Conservation (phyloP, 1,140 invertebrate species). For the Bombus confusus region DNA sequence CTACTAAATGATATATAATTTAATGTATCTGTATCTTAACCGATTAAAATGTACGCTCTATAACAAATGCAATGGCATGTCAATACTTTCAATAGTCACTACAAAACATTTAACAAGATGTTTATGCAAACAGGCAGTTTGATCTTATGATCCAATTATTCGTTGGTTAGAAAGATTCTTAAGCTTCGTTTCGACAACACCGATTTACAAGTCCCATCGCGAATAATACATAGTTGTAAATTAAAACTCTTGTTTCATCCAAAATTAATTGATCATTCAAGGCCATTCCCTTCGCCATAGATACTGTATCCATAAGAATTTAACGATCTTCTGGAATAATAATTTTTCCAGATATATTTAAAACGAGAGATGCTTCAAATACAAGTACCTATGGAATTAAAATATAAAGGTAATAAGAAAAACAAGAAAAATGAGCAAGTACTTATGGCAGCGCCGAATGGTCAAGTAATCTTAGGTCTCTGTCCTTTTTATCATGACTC, state of each 20-base stretch:
- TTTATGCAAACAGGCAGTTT: neutral
- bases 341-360: neutral
- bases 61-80: neutral
- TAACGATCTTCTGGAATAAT: neutral
- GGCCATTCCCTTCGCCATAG: neutral
- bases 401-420: neutral
- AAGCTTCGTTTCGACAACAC: neutral
- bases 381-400: neutral
- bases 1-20: too few relatives aligned
- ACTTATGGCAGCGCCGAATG: neutral
- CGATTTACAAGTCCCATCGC: neutral
- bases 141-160: slow-evolving; percentile 15
- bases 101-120: neutral
- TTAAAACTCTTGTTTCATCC: neutral
- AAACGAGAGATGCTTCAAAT: neutral
- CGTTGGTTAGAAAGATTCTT: neutral
- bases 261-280: slow-evolving; percentile 4
- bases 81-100: neutral
- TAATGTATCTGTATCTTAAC: neutral
- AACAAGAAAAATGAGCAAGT: neutral
- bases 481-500: neutral
- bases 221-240: neutral
- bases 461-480: neutral
- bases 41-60: neutral
- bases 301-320: neutral